Evolutionary conservation across 2,113 vertebrate species (phyloP).

Genomic region (Leptobrachium leishanense): DNA sequence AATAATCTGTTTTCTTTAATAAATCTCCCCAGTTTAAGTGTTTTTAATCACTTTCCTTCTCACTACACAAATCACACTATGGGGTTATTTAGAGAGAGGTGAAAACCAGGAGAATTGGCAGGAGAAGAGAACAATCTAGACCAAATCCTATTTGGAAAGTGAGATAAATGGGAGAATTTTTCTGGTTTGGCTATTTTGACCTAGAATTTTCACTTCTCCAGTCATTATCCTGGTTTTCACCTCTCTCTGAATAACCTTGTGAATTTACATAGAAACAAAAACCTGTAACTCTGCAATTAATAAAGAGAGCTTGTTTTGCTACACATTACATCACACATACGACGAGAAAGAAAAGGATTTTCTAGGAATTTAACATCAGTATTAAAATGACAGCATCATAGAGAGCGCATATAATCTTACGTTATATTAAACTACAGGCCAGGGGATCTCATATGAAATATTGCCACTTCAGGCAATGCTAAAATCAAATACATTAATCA

Average conservation of each 20-base stretch:
- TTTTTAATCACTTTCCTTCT: slow-evolving; percentile 10
- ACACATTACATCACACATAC: background rate
- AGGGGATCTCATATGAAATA: background rate
- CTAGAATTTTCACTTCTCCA: no score
- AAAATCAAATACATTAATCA: background rate
- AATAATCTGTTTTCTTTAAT: slow-evolving; percentile 33
- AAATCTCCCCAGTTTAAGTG: background rate
- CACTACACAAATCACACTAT: background rate
- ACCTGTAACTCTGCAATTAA: background rate
- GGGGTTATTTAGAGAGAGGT: background rate
- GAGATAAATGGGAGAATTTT: no score
- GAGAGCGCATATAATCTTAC: background rate
- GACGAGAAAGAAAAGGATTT: background rate
- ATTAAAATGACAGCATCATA: slow-evolving; percentile 4
- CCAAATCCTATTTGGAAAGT: no score
- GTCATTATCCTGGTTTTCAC: no score
- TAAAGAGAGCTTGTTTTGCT: background rate
- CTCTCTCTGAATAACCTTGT: no score
- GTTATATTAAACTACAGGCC: background rate
- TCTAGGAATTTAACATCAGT: background rate
- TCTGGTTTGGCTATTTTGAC: no score
- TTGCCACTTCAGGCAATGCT: background rate
- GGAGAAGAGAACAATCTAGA: no score
- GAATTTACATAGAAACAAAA: no score
- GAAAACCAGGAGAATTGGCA: background rate